These are phyloP conservation scores for Brotogeris chrysoptera DNA, from an alignment of 2,797 vertebrate species.

Conservation along the genomic window DNA sequence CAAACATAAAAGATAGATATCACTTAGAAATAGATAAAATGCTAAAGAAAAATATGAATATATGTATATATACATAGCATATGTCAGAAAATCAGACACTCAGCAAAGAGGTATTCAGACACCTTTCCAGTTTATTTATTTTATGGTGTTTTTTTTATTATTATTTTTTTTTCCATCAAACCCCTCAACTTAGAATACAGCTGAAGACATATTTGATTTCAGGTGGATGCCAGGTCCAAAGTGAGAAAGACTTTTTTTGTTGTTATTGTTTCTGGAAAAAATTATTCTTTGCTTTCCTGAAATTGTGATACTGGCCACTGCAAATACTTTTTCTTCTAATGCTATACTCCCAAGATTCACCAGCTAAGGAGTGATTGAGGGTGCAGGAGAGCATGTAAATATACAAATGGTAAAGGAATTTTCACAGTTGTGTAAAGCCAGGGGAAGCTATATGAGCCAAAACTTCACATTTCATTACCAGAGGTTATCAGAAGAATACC, in stretches of 20 bases:
- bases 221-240: background rate
- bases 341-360: background rate
- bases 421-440: background rate
- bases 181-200: background rate
- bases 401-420: background rate
- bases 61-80: background rate
- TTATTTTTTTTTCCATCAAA: background rate
- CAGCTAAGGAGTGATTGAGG: background rate
- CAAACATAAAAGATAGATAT: background rate
- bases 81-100: background rate
- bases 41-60: background rate
- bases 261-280: background rate
- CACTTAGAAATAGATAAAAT: background rate
- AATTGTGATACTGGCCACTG: background rate
- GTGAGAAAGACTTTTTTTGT: background rate
- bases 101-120: background rate
- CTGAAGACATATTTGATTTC: background rate
- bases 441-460: background rate
- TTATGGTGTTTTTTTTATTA: too few relatives aligned
- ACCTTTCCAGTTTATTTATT: background rate
- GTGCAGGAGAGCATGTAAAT: background rate
- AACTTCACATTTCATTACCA: background rate
- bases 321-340: background rate
- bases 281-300: background rate
- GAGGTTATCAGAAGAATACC: background rate